Percentiles rank a stretch among this genome's conserved stretches.
These are phyloP conservation scores for Ptycholaimellus sp. DNA, from an alignment of 2,888 invertebrate genomes.

Conservation along the genomic window DNA sequence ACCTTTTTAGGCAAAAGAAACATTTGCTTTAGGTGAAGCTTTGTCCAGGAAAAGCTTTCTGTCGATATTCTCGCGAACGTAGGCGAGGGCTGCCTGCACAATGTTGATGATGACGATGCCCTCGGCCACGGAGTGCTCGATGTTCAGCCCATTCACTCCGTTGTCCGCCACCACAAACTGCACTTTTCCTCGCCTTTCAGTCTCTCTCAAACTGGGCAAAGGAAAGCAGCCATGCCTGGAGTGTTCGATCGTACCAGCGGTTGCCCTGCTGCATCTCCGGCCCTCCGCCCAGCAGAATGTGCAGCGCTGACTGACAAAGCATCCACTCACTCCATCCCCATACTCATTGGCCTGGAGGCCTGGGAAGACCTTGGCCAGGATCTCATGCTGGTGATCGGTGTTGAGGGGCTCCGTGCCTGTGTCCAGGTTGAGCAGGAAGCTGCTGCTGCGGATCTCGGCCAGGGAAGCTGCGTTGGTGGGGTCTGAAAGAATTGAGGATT, in stretches of 20 bases:
- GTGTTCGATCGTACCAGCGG: slow-evolving; percentile 89
- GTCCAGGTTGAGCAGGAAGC: slow-evolving; percentile 66
- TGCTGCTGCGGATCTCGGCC: slow-evolving; percentile 53
- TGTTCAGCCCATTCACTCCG: slow-evolving; percentile 74
- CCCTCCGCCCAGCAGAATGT: slow-evolving; percentile 67
- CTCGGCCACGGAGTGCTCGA: slow-evolving; percentile 86
- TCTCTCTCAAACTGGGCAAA: too few species aligned
- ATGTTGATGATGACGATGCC: slow-evolving; percentile 46
- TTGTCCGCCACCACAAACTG: slow-evolving; percentile 61
- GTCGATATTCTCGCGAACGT: slow-evolving; percentile 11
- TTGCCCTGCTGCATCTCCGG: slow-evolving; percentile 59
- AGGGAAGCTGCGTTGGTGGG: slow-evolving; percentile 54
- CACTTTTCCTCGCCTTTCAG: too few species aligned
- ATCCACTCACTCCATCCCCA: too few species aligned
- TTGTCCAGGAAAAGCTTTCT: slow-evolving; percentile 9
- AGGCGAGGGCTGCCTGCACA: slow-evolving; percentile 36
- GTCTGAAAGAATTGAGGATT: too few species aligned
- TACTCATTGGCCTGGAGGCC: too few species aligned
- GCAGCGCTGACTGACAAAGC: slow-evolving; percentile 32
- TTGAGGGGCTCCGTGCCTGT: too few species aligned
- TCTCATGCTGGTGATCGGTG: too few species aligned
- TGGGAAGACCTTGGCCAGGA: too few species aligned
- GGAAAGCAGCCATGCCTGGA: slow-evolving; percentile 54
- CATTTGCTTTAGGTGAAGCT: background rate
- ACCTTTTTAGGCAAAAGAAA: too few species aligned